Percentiles rank a stretch among this genome's conserved stretches.
Evolutionary conservation across 2,888 invertebrate genomes (phyloP).

Genomic region (Acrocera orbiculus): DNA sequence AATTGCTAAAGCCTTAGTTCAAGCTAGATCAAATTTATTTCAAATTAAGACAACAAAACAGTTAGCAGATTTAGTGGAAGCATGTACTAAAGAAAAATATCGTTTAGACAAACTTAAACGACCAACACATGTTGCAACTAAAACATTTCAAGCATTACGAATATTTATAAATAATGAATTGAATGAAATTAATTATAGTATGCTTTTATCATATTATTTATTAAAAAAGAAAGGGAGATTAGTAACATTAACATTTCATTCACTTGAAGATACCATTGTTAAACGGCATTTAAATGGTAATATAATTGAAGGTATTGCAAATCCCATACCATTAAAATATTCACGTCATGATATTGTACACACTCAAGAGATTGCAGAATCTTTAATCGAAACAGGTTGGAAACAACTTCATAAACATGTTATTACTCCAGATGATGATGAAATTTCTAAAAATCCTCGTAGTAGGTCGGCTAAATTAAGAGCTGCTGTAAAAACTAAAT

Average conservation of each 20-base stretch:
- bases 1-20: constrained; percentile 74
- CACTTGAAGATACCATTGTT: constrained; percentile 82
- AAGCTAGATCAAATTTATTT: constrained; percentile 58
- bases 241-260: constrained; percentile 77
- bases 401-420: constrained; percentile 64
- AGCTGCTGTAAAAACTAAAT: constrained; percentile 53
- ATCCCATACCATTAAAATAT: constrained; percentile 54
- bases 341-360: constrained; percentile 42
- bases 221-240: constrained; percentile 63
- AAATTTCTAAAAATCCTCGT: constrained; percentile 62
- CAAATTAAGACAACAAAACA: constrained; percentile 67
- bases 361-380: constrained; percentile 40
- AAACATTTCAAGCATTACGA: constrained; percentile 80
- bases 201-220: constrained; percentile 57
- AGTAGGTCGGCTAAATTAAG: constrained; percentile 78
- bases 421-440: constrained; percentile 50
- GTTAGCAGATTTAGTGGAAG: constrained; percentile 54
- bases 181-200: constrained; percentile 82
- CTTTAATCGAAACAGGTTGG: constrained; percentile 54
- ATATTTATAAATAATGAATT: constrained; percentile 94
- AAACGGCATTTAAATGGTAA: constrained; percentile 75
- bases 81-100: constrained; percentile 37
- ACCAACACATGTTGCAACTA: constrained; percentile 68
- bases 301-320: constrained; percentile 50
- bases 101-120: constrained; percentile 57